Evolutionary conservation across 1,140 invertebrate species (phyloP), one percentile per base, ranked within the genome.

Genomic region (Pararge aegeria): DNA sequence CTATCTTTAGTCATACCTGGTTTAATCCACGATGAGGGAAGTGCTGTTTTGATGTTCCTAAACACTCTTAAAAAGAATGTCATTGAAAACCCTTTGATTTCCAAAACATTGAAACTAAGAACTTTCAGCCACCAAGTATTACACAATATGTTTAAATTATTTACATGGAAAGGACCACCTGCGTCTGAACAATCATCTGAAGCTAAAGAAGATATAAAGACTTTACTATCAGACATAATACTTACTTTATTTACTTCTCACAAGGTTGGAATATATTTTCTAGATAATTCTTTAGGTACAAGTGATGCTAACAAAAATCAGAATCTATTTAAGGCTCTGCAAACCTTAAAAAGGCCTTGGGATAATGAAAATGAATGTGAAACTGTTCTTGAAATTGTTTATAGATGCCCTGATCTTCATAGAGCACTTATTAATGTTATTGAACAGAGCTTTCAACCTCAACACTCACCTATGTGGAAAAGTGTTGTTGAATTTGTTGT

Each of bases 141-240:
- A 19, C 92, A 93, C 60, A 90, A 92, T 77, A 87, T 96, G 30
- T 91, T 94, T 4, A 92, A 92, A 66, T 83, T 96, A 0, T 96
- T 95, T 64, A 92, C 94, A 66, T 96, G 95, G 95, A 94, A 93
- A 76, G 95, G 94, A 7, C 94, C 93, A 15, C 88, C 78, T 34
- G 91, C 91, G 66, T 55, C 64, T 53, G 82, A 87, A 63, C 24
- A 70, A 44, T 83, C 70, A 88, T 59, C 90, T 75, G 68, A 92
- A 65, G 87, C 91, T 62, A 85, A 92, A 29, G 90, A 92, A 48
- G 87, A 90, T 62, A 92, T 95, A 7, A 88, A 89, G 20, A 78
- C 90, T 24, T 81, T 91, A 15, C 81, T 94, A 2, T 93, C 94
- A 66, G 91, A 94, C 21, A 93, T 96, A 67, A 80, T 96, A n/a